phyloP scores from a whole-genome alignment of 1,140 invertebrate genomes.

The Drosophila melanica region DNA sequence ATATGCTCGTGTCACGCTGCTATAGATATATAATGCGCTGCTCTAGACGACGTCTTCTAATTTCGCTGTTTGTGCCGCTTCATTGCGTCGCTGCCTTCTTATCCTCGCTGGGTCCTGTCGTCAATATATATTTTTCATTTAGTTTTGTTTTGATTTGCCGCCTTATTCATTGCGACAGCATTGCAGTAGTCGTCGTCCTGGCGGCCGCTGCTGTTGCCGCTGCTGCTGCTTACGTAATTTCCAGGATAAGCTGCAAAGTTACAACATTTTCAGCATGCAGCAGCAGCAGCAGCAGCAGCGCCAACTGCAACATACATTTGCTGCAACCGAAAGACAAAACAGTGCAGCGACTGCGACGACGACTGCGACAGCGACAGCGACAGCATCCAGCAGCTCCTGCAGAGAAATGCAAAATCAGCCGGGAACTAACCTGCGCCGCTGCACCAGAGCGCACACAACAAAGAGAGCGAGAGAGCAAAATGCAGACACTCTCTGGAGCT shows the following conservation, averaged over 20 bases:
- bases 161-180: conserved; percentile 82
- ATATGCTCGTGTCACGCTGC: conserved; percentile 25
- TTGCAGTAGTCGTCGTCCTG: conserved; percentile 76
- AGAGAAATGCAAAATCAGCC: conserved; percentile 40
- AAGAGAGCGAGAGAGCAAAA: conserved; percentile 1
- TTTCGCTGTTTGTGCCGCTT: conserved; percentile 76
- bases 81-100: conserved; percentile 47
- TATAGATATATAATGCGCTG: neutral
- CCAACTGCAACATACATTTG: conserved; percentile 53
- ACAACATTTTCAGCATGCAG: conserved; percentile 74
- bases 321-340: conserved; percentile 61
- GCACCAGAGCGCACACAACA: conserved; percentile 49
- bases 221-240: conserved; percentile 76
- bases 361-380: conserved; percentile 27
- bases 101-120: conserved; percentile 53
- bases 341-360: conserved; percentile 37
- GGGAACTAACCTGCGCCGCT: conserved; percentile 35
- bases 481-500: conserved; percentile 44
- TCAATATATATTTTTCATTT: conserved; percentile 82
- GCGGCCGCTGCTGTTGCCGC: conserved; percentile 44
- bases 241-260: conserved; percentile 82
- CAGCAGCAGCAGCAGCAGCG: conserved; percentile 41
- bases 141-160: conserved; percentile 82
- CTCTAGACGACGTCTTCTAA: conserved; percentile 52
- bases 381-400: conserved; percentile 48